Base-by-base conservation (phyloP, 2,797 vertebrate genomes). In the Crocodylus rhombifer region DNA sequence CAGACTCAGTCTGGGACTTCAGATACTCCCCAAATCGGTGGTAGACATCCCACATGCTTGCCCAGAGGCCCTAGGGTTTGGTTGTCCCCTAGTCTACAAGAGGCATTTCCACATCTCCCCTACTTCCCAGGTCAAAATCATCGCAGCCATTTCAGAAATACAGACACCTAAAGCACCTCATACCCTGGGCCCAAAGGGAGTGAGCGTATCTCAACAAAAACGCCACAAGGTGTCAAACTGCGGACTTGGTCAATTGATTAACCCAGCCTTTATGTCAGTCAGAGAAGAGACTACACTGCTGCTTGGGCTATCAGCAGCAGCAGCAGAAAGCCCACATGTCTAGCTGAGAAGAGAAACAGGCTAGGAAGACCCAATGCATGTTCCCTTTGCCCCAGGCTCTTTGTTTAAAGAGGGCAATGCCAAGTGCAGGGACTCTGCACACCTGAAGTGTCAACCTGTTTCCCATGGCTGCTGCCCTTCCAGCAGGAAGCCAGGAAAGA, bases 251-350 rank as follows among this genome's bases (percentile, higher is more conserved):
- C 33, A 57, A 1, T 1, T 7, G 30, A 4, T 3, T 1, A 60
- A 28, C 1, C 23, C 73, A 3, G 55, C 9, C 63, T 79, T 15
- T n/a, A 69, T 1, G 63, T 0, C 2, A 42, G 26, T 5, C 0
- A 0, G 14, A 64, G 18, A n/a, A 76, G 74, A 6, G 11, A 56
- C 64, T 20, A 17, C 57, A 51, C 42, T 51, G 42, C 42, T 6
- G 84, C 36, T 79, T 55, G 30, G 20, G 51, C 76, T 84, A 61
- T 30, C 67, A 73, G 64, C 76, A 21, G 11, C 5, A 3, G 51
- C 65, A 18, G 14, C 2, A 5, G 18, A 74, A 23, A 51, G 28
- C 30, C 5, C 63, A 14, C 61, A 26, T 62, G 64, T 60, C 3
- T 1, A 0, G 6, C 1, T 2, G 64, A 74, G 26, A 61, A 87